phyloP scores from a whole-genome alignment of 2,888 invertebrate species.

The Nematopogon swammerdamellus region DNA sequence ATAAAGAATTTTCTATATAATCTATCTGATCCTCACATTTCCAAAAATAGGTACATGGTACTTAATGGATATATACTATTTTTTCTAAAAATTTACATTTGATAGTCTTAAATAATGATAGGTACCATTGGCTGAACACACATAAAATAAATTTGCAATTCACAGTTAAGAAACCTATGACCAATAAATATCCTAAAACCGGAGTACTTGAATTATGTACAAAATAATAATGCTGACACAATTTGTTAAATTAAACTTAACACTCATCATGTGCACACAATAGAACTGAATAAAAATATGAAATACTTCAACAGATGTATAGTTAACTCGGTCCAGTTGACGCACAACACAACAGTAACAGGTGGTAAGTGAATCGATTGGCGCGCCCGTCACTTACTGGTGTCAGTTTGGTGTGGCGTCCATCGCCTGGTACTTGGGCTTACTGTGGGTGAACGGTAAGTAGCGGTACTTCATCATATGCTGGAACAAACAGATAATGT shows the following conservation, averaged over 20 bases:
- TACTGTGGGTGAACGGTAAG: conserved; percentile 97
- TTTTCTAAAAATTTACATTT: too few relatives aligned
- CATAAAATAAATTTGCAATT: too few relatives aligned
- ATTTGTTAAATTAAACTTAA: background rate
- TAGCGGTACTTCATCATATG: conserved; percentile 99
- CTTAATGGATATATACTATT: too few relatives aligned
- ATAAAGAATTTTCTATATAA: too few relatives aligned
- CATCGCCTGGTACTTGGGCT: conserved; percentile 85
- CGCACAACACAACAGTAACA: conserved; percentile 7
- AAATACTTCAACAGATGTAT: conserved; percentile 31
- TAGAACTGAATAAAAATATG: conserved; percentile 50
- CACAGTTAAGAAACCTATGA: too few relatives aligned
- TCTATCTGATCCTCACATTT: too few relatives aligned
- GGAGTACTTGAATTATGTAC: background rate
- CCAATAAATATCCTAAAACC: too few relatives aligned
- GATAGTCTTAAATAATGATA: too few relatives aligned
- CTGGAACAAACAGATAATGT: conserved; percentile 64
- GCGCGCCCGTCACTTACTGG: conserved; percentile 16
- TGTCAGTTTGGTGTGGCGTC: conserved; percentile 43
- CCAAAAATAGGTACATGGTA: too few relatives aligned
- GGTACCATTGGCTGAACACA: too few relatives aligned
- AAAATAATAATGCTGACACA: background rate
- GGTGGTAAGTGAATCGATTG: conserved; percentile 35
- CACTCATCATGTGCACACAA: conserved; percentile 14
- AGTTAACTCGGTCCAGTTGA: conserved; percentile 17